phyloP scores from a whole-genome alignment of 2,113 vertebrate species.

The Vicugna pacos region DNA sequence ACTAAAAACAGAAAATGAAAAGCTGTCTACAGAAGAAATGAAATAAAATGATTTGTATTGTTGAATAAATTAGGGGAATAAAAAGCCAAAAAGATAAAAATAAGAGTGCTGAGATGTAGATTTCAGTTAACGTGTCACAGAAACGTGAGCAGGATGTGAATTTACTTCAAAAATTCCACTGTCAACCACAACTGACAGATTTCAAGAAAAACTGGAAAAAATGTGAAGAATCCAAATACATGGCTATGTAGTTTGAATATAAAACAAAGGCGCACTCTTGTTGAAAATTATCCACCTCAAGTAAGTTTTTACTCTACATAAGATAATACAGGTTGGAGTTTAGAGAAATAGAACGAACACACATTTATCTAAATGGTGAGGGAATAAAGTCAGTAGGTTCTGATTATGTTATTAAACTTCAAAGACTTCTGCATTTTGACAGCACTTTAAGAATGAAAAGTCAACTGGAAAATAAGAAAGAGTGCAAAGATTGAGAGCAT shows the following conservation, averaged over 20 bases:
- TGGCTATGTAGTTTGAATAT: background rate
- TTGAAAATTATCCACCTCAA: background rate
- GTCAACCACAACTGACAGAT: background rate
- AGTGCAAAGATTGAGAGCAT: background rate
- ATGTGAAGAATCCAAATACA: background rate
- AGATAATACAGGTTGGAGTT: background rate
- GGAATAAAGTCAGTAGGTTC: background rate
- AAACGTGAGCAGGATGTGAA: background rate
- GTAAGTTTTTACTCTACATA: background rate
- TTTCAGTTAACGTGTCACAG: background rate
- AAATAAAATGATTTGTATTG: background rate
- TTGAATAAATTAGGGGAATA: background rate
- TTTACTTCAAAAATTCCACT: background rate
- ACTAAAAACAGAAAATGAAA: constrained; percentile 4
- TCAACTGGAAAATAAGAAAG: background rate
- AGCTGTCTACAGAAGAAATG: background rate
- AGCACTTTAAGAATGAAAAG: background rate
- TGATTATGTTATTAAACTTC: background rate
- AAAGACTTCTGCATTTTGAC: background rate
- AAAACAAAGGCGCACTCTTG: background rate
- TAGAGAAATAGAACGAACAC: background rate
- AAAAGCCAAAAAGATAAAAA: background rate
- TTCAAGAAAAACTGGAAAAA: constrained; percentile 1
- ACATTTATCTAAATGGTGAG: background rate
- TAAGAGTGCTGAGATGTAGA: background rate